Evolutionary conservation across 2,113 vertebrate species (phyloP).

Genomic region (Pheucticus melanocephalus): DNA sequence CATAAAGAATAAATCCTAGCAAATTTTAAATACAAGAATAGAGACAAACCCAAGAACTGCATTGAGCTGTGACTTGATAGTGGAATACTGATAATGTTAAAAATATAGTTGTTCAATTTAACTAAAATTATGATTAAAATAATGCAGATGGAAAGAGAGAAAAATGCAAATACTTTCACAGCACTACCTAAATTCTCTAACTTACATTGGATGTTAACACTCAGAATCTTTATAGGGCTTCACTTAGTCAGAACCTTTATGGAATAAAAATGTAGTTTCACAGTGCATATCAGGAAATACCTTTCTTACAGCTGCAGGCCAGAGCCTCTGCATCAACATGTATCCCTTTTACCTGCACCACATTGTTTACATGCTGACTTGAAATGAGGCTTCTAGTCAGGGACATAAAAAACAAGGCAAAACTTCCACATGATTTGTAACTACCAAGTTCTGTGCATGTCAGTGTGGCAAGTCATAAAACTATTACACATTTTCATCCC

Average conservation of each 20-base stretch:
- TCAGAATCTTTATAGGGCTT: neutral
- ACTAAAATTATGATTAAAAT: neutral
- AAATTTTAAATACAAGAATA: constrained; percentile 46
- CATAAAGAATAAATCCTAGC: constrained; percentile 31
- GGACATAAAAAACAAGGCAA: neutral
- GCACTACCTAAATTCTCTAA: neutral
- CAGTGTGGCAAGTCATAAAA: neutral
- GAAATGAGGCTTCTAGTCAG: neutral
- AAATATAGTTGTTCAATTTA: constrained; percentile 48
- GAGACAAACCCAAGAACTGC: neutral
- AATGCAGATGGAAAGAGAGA: neutral
- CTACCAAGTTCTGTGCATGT: neutral
- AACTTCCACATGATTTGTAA: neutral
- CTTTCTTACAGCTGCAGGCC: neutral
- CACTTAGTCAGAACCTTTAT: neutral
- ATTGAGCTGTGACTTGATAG: constrained; percentile 40
- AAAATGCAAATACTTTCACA: neutral
- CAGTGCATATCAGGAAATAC: neutral
- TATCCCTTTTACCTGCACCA: neutral
- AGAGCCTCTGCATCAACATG: neutral
- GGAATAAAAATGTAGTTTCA: neutral
- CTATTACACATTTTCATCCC: neutral
- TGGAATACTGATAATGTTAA: constrained; percentile 35
- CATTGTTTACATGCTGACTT: neutral
- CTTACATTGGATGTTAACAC: neutral